Percentiles rank a stretch among this genome's conserved stretches.
Conservation (phyloP, 2,797 vertebrate species). For the Yasuhikotakia modesta region DNA sequence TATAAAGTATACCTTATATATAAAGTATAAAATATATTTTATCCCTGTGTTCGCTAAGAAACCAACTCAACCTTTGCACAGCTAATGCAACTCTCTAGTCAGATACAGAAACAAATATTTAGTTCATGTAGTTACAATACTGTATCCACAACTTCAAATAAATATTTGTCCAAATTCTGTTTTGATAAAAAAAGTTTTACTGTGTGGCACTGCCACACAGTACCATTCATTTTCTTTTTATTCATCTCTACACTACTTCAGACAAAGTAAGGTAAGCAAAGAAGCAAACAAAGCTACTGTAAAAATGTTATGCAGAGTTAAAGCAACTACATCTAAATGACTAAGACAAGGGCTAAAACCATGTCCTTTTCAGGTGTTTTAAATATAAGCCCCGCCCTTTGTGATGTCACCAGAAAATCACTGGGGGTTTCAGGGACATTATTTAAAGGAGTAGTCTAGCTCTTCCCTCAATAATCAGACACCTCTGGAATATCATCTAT, state of each 20-base stretch:
- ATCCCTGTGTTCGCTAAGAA: too few relatives aligned
- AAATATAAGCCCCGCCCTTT: conserved; percentile 53
- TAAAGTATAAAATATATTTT: too few relatives aligned
- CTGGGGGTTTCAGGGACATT: conserved; percentile 58
- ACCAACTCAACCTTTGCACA: too few relatives aligned
- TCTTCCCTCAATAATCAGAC: conserved; percentile 45
- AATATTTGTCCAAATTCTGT: neutral
- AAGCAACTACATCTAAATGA: neutral
- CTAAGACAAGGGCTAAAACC: conserved; percentile 14
- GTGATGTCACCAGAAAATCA: conserved; percentile 62
- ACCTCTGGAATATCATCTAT: conserved; percentile 53
- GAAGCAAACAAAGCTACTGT: too few relatives aligned
- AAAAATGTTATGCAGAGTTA: neutral
- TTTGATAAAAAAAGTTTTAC: too few relatives aligned
- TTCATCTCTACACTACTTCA: neutral
- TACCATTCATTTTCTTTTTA: neutral
- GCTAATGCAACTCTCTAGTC: too few relatives aligned
- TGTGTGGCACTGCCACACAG: too few relatives aligned
- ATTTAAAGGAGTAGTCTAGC: conserved; percentile 62
- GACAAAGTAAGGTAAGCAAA: too few relatives aligned
- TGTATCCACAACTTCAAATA: too few relatives aligned
- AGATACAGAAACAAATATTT: too few relatives aligned
- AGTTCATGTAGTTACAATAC: too few relatives aligned
- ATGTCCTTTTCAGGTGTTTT: conserved; percentile 51
- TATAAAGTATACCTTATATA: too few relatives aligned